phyloP scores from a whole-genome alignment of 2,888 invertebrate genomes.

The Ferdinandea cuprea region DNA sequence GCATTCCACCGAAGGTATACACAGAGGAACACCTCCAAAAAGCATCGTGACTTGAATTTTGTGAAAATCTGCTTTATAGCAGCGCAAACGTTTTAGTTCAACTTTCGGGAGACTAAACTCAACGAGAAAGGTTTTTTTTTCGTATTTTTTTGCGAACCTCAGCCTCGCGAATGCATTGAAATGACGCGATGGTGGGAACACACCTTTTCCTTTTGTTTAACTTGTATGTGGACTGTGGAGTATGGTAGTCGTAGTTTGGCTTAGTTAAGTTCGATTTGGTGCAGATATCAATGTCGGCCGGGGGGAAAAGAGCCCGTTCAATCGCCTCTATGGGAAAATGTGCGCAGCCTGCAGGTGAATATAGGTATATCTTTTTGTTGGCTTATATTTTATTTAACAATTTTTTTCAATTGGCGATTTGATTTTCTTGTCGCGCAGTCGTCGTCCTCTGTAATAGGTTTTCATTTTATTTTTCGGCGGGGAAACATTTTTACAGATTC shows the following conservation, averaged over 20 bases:
- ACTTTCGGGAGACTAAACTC: constrained; percentile 53
- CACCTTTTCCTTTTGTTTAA: constrained; percentile 67
- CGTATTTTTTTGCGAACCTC: constrained; percentile 39
- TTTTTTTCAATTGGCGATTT: constrained; percentile 37
- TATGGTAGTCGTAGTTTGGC: constrained; percentile 23
- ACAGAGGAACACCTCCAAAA: constrained; percentile 65
- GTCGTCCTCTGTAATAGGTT: constrained; percentile 18
- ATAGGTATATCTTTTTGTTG: constrained; percentile 16
- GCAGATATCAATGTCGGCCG: constrained; percentile 45
- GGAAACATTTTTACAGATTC: constrained; percentile 24
- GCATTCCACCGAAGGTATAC: constrained; percentile 53
- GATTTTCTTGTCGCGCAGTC: constrained; percentile 10
- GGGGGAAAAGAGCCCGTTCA: constrained; percentile 38
- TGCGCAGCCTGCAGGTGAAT: constrained; percentile 59
- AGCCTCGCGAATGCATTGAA: constrained; percentile 41
- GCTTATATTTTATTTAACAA: constrained; percentile 8
- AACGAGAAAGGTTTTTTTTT: no score
- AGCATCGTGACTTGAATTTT: constrained; percentile 67
- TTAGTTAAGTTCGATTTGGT: constrained; percentile 47
- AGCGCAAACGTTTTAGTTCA: constrained; percentile 36
- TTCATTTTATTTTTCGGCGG: constrained; percentile 8
- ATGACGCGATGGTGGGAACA: constrained; percentile 56
- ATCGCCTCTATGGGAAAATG: constrained; percentile 62
- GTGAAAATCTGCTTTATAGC: constrained; percentile 27
- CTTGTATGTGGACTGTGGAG: constrained; percentile 1